A percentile compares a stretch with the other conserved stretches of the same genome.
phyloP scores from a whole-genome alignment of 2,888 invertebrate species.

The Cybosia mesomella region DNA sequence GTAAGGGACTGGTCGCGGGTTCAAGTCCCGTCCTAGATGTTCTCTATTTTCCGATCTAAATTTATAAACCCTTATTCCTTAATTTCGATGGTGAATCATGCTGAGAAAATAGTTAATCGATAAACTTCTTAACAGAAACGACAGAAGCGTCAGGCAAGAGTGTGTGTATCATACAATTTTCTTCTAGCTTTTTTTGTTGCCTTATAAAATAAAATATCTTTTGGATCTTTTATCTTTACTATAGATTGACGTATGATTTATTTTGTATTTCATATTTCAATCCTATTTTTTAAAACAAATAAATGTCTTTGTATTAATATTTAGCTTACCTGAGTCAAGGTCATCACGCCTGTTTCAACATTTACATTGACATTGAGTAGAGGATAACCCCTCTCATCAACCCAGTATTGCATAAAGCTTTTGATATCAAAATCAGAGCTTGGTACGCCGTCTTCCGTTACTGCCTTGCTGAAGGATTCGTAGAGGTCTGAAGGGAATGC shows the following conservation, averaged over 20 bases:
- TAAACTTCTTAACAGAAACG: too few relatives aligned
- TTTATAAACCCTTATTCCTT: too few relatives aligned
- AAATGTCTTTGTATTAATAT: not conserved
- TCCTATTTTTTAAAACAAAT: not conserved
- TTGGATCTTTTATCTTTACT: not conserved
- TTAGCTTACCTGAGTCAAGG: constrained; percentile 67
- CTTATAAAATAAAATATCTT: too few relatives aligned
- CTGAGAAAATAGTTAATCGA: too few relatives aligned
- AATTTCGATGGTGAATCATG: too few relatives aligned
- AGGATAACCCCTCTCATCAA: constrained; percentile 88
- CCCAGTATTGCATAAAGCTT: constrained; percentile 83
- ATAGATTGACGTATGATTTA: not conserved
- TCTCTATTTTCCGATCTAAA: too few relatives aligned
- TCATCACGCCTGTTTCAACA: constrained; percentile 64
- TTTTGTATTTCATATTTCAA: not conserved
- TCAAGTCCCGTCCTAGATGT: too few relatives aligned
- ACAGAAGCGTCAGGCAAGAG: too few relatives aligned
- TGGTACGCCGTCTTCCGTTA: constrained; percentile 58
- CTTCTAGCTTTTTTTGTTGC: not conserved
- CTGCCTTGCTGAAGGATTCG: constrained; percentile 65
- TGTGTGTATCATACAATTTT: not conserved
- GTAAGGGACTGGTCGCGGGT: too few relatives aligned
- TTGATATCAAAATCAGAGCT: constrained; percentile 55
- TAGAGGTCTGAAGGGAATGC: constrained; percentile 74
- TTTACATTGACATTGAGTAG: constrained; percentile 82